Conservation (phyloP, 2,888 invertebrate species). For the Sphecodes monilicornis region DNA sequence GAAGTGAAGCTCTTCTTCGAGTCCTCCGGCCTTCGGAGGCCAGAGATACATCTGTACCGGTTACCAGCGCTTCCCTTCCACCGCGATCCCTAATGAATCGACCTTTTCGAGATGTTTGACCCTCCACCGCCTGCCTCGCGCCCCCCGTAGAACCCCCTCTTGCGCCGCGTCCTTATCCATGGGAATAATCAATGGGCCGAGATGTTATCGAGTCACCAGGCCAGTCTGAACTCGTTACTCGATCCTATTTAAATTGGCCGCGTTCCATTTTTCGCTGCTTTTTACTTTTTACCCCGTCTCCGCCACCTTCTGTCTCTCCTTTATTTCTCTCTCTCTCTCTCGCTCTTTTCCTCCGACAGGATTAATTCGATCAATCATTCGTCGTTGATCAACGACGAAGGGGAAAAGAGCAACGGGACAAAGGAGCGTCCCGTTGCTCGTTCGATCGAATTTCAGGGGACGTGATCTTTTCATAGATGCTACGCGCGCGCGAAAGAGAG, state of each 20-base stretch:
- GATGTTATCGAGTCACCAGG: slow-evolving; percentile 38
- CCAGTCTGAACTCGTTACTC: slow-evolving; percentile 29
- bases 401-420: neutral
- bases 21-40: neutral
- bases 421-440: neutral
- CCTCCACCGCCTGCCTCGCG: neutral
- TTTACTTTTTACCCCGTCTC: neutral
- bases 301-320: neutral
- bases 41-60: slow-evolving; percentile 38
- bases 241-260: slow-evolving; percentile 26
- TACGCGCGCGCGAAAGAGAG: neutral
- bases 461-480: slow-evolving; percentile 9
- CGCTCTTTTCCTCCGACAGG: neutral
- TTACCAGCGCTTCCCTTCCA: slow-evolving; percentile 22
- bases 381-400: neutral
- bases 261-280: slow-evolving; percentile 38
- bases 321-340: neutral
- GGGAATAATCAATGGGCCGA: slow-evolving; percentile 35
- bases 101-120: slow-evolving; percentile 45
- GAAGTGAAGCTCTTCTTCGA: neutral
- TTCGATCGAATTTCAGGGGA: slow-evolving; percentile 4
- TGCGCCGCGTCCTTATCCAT: slow-evolving; percentile 13
- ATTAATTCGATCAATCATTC: slow-evolving; percentile 55
- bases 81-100: slow-evolving; percentile 30
- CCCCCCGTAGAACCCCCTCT: neutral